Base-by-base conservation (phyloP, 1,140 invertebrate species). In the Nebria ingens region DNA sequence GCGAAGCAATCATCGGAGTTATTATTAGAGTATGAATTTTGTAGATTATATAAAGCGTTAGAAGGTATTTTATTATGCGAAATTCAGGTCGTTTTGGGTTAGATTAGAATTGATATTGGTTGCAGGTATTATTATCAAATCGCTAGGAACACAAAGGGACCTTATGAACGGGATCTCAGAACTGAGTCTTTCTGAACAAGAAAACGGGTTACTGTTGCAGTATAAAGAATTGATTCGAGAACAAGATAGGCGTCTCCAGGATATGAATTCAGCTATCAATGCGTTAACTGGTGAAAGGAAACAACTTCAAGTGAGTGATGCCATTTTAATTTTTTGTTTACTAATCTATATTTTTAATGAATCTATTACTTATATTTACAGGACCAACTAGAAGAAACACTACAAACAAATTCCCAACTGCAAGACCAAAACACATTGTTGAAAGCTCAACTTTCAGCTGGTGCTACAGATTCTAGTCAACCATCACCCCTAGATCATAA, bases 21-120 rank as follows among this genome's bases (percentile, higher is more conserved):
- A 17, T 74, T 97, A 20, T 79, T 98, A 52, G 97, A 99, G 71
- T 93, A 93, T 71, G 91, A 97, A 71, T 99, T 98, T 75, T 96
- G 92, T 65, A 84, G 84, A 65, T 72, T 97, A 11, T 91, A 90
- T 62, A 92, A 91, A 74, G 77, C 76, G 9, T 68, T 89, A 20
- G 87, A 91, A 77, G 76, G 40, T 45, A 2, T 17, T n/a, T n/a
- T n/a, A n/a, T 52, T 13, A 15, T 13, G n/a, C 19, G 12, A 19
- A 21, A 20, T n/a, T n/a, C n/a, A n/a, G n/a, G n/a, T n/a, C n/a
- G n/a, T n/a, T n/a, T 52, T 50, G n/a, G 22, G 12, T 22, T 25
- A 29, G 9, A 19, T 23, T 20, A 34, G 6, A 34, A 34, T 51
- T 29, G 6, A 34, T 34, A 34, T 34, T 6, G 6, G 19, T 64